Conservation (phyloP, 1,140 invertebrate genomes). For the Ladona fulva region DNA sequence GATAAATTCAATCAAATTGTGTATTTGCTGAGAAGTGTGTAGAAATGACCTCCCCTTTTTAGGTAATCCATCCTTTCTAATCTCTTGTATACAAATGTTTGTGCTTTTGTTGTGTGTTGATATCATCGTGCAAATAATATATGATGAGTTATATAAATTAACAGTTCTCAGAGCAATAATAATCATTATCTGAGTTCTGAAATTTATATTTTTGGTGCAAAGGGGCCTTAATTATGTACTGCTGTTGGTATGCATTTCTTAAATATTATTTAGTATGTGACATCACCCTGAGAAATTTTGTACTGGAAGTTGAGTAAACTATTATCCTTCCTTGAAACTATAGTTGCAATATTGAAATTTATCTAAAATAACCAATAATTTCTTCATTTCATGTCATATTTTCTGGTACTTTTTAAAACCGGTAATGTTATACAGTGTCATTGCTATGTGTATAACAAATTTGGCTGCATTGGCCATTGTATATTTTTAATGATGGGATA, state of each 20-base stretch:
- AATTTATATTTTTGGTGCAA: constrained; percentile 10
- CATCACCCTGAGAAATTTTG: constrained; percentile 4
- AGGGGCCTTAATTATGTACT: constrained; percentile 9
- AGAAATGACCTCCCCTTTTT: background rate
- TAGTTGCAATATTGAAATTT: constrained; percentile 8
- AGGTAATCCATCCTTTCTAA: background rate
- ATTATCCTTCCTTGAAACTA: background rate
- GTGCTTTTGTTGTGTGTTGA: background rate
- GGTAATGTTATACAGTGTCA: background rate
- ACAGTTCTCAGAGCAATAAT: constrained; percentile 3
- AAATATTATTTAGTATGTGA: background rate
- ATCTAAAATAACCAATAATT: background rate
- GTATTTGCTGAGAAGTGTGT: background rate
- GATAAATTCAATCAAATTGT: constrained; percentile 4
- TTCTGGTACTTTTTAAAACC: constrained; percentile 1
- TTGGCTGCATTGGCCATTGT: background rate
- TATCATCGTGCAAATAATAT: background rate
- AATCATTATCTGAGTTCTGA: constrained; percentile 2
- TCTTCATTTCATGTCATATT: constrained; percentile 1
- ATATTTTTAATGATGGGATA: constrained; percentile 3
- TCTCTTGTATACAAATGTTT: background rate
- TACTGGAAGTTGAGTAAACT: background rate
- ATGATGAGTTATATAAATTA: constrained; percentile 2
- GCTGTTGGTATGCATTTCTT: constrained; percentile 4
- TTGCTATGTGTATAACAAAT: background rate